Evolutionary conservation across 2,888 invertebrate species (phyloP), one percentile per base, ranked within the genome.

Genomic region (Endomychus coccineus): DNA sequence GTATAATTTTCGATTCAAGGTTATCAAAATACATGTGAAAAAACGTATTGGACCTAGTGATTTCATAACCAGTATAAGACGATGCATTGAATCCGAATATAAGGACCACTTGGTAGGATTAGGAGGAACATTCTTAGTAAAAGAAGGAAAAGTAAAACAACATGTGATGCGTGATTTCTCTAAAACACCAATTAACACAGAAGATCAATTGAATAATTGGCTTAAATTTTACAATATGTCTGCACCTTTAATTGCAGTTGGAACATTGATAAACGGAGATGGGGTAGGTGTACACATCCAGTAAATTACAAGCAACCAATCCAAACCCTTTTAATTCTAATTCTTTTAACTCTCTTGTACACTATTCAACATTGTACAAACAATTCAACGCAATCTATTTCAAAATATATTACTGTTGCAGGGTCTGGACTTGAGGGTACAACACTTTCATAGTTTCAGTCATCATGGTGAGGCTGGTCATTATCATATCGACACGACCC

Each of bases 141-240:
- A 80, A 51, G 73, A 76, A 46, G 96, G 96, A 1, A 78, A 77
- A 59, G 89, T 80, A 1, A 84, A 85, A 61, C 81, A 89, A 61
- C 97, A 98, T 69, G 83, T 98, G 45, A 97, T 98, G 97, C 85
- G 89, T 21, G 90, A 92, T 61, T 97, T 96, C 68, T 85, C 90
- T 1, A 59, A 68, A 39, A 71, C 69, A 2, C 84, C 90, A 12
- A 66, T 97, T 34, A 71, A 71, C 34, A 74, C 73, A 7, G 82
- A 87, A 51, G 74, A 72, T 4, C 80, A 83, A 52, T 74, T 95
- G 11, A 81, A 91, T 59, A 60, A 74, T 27, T 98, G 97, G 96
- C 71, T 98, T 43, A 80, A 82, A 59, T 97, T 85, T 67, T 95
- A 81, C 67, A 78, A 91, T 47, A 87, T 95, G 85, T 74, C 78